phyloP scores from a whole-genome alignment of 30 jellyfish, hydroid and myxozoan species.

The Hydractinia echinata region DNA sequence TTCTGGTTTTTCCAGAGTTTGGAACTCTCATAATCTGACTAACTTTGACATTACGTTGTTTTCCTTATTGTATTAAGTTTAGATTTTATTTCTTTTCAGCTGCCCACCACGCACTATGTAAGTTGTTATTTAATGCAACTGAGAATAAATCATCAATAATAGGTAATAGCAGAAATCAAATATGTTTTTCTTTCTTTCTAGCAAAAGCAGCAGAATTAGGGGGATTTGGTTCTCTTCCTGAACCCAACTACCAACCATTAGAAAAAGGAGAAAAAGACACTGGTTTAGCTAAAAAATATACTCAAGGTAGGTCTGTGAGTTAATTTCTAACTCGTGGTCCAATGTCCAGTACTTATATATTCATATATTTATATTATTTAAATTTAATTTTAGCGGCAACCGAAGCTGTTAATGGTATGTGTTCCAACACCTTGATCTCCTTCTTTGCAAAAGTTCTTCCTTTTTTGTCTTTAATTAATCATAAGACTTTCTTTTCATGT shows the following conservation, averaged over 20 bases:
- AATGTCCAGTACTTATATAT: background rate
- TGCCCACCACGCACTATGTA: constrained; percentile 29
- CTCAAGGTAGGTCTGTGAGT: background rate
- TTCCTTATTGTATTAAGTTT: background rate
- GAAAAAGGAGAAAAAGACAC: constrained; percentile 34
- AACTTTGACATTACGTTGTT: no score
- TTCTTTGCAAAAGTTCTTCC: background rate
- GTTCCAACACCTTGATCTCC: background rate
- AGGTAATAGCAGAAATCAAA: background rate
- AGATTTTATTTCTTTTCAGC: constrained; percentile 12
- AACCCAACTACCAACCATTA: constrained; percentile 18
- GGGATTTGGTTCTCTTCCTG: constrained; percentile 31
- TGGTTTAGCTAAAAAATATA: constrained; percentile 22
- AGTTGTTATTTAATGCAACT: background rate
- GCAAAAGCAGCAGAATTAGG: constrained; percentile 34
- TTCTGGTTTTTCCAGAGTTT: no score
- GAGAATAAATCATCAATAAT: no score
- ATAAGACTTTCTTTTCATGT: background rate
- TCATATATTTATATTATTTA: background rate
- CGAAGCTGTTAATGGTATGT: constrained; percentile 36
- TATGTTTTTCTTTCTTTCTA: background rate
- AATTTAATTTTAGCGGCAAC: constrained; percentile 19
- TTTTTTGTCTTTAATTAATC: background rate
- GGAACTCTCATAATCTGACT: no score
- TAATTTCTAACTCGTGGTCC: background rate